A percentile compares a stretch with the other conserved stretches of the same genome.
phyloP scores from a whole-genome alignment of 2,113 vertebrate species.

The Cettia cetti region DNA sequence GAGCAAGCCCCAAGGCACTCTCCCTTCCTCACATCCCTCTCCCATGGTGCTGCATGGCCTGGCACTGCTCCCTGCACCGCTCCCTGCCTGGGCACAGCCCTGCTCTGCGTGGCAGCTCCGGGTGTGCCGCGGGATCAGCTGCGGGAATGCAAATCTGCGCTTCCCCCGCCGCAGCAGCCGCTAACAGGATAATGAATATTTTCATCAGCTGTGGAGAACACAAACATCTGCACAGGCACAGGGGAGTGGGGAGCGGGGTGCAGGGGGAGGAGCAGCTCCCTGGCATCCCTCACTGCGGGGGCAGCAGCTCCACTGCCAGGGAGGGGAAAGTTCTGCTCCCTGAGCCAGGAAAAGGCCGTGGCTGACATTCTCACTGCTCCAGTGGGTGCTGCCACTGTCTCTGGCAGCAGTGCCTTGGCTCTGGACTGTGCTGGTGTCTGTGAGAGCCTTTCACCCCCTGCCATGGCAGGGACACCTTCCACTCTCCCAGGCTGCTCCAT shows the following conservation, averaged over 20 bases:
- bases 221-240: constrained; percentile 77
- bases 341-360: fast-evolving
- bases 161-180: constrained; percentile 65
- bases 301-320: not conserved
- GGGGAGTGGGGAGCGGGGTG: constrained; percentile 17
- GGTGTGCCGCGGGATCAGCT: constrained; percentile 59
- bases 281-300: not conserved
- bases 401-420: not conserved
- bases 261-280: not conserved
- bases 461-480: not conserved
- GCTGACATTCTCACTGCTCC: not conserved
- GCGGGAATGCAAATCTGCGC: constrained; percentile 72
- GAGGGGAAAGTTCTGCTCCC: not conserved
- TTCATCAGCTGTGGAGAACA: constrained; percentile 77
- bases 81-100: not conserved
- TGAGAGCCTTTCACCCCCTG: not conserved
- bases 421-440: not conserved
- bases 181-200: constrained; percentile 84
- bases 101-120: constrained; percentile 17
- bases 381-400: not conserved
- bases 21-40: not conserved
- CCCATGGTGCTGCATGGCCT: fast-evolving
- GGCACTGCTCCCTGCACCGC: not conserved
- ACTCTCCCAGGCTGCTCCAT: fast-evolving
- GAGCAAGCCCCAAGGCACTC: fast-evolving